Evolutionary conservation across 2,888 invertebrate species (phyloP), one percentile per base, ranked within the genome.

Genomic region (Hyalella azteca): DNA sequence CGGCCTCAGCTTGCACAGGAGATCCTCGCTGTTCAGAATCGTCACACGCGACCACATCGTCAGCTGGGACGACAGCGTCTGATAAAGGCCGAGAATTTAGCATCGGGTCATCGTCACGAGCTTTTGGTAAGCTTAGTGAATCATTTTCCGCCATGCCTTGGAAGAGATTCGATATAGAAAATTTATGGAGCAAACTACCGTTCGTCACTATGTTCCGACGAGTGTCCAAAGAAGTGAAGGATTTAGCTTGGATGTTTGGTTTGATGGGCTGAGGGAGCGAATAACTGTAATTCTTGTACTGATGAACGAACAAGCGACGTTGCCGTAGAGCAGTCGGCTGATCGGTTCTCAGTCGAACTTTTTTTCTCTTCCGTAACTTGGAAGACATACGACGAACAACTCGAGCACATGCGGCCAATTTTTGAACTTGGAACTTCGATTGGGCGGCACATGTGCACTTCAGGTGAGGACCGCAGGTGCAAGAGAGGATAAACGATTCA

Each of bases 351-450:
- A 66, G 36, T 32, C 66, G 22, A 19, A 66, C 66, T 7, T 66
- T 66, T 66, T 66, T 66, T 36, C 19, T 66, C 39, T 29, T 5
- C 3, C 66, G 32, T 19, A 66, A 66, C 19, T 66, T 66, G 29
- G 66, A n/a, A 4, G 66, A 66, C 66, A 66, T 19, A n/a, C 39
- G 66, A 36, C 66, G 66, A 36, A 66, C 66, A 9, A 66, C 66
- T 36, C 66, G 66, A 2, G 66, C 66, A 19, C 66, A 66, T 11
- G 66, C 13, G 19, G 36, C 36, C 66, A 66, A 22, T 36, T 66
- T 66, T n/a, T 39, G 19, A 15, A 19, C 66, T 7, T 36, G 32
- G 19, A 36, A 36, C 9, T 39, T n/a, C 32, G 66, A 32, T 29
- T 66, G 66, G 4, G 66, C 22, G 36, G 32, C 66, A 66, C 66